Conservation (phyloP, 2,113 vertebrate species). For the Hippocampus mohnikei region DNA sequence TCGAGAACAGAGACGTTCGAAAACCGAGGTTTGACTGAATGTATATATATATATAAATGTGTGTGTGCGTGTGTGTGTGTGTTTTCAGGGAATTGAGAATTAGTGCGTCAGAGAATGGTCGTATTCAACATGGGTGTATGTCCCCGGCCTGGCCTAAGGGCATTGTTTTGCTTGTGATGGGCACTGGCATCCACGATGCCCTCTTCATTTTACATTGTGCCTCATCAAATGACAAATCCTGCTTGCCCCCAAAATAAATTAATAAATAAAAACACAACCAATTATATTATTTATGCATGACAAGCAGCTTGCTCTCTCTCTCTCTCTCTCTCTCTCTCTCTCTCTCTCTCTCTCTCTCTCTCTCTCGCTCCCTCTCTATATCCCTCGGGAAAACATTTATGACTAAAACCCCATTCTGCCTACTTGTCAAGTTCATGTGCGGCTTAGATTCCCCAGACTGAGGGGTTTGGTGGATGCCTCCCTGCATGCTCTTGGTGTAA, state of each 20-base stretch:
- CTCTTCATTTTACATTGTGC: conserved; percentile 20
- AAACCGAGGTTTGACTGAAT: too few species aligned
- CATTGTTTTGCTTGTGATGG: conserved; percentile 12
- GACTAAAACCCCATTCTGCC: conserved; percentile 55
- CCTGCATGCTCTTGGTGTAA: conserved; percentile 39
- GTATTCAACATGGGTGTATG: not conserved
- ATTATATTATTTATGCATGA: conserved; percentile 62
- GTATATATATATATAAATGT: too few species aligned
- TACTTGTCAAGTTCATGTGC: conserved; percentile 58
- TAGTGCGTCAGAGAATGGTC: too few species aligned
- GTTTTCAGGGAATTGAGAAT: too few species aligned
- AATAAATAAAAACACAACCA: conserved; percentile 36
- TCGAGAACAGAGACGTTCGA: too few species aligned
- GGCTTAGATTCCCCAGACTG: conserved; percentile 48
- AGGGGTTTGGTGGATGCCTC: conserved; percentile 38
- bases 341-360: conserved; percentile 5
- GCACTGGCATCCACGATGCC: conserved; percentile 19
- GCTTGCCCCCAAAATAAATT: conserved; percentile 7
- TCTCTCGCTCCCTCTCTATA: conserved; percentile 1
- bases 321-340: not conserved
- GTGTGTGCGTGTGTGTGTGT: too few species aligned
- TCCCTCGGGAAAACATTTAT: conserved; percentile 50
- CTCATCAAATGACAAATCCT: conserved; percentile 26
- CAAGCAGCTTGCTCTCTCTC: conserved; percentile 43
- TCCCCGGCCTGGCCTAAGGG: conserved; percentile 1